A percentile compares a stretch with the other conserved stretches of the same genome.
These are phyloP conservation scores for Hoplodrina ambigua DNA, from an alignment of 2,888 invertebrate genomes.

Conservation along the genomic window DNA sequence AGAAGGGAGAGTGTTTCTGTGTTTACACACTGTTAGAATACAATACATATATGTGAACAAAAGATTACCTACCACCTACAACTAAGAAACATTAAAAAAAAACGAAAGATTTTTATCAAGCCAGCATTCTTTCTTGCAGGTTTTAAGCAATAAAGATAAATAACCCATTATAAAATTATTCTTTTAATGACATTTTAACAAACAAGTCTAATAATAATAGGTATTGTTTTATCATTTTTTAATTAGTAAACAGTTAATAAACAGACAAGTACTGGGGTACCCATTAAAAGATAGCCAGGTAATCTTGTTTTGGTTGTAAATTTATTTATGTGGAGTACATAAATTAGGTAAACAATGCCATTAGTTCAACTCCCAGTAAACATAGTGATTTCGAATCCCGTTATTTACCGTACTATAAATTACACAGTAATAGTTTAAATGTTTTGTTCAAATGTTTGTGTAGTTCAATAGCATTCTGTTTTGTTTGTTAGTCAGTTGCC, in stretches of 20 bases:
- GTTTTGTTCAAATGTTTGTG: slow-evolving; percentile 52
- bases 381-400: slow-evolving; percentile 45
- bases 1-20: too few species aligned
- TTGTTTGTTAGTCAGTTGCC: slow-evolving; percentile 24
- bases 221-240: slow-evolving; percentile 2
- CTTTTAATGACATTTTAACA: slow-evolving; percentile 17
- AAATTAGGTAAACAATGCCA: slow-evolving; percentile 47
- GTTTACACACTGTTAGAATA: too few species aligned
- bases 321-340: slow-evolving; percentile 23
- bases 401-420: slow-evolving; percentile 52
- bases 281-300: neutral
- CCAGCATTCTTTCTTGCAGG: neutral
- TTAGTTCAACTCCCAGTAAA: slow-evolving; percentile 46
- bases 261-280: neutral
- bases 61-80: too few species aligned
- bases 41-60: too few species aligned
- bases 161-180: slow-evolving; percentile 10
- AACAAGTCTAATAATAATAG: neutral
- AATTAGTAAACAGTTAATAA: slow-evolving; percentile 1
- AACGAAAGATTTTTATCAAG: neutral
- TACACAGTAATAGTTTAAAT: slow-evolving; percentile 51
- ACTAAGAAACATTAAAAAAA: neutral
- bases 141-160: slow-evolving; percentile 11
- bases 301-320: slow-evolving; percentile 8
- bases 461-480: slow-evolving; percentile 35